Conservation (phyloP, 2,888 invertebrate species). For the Nomada fabriciana region DNA sequence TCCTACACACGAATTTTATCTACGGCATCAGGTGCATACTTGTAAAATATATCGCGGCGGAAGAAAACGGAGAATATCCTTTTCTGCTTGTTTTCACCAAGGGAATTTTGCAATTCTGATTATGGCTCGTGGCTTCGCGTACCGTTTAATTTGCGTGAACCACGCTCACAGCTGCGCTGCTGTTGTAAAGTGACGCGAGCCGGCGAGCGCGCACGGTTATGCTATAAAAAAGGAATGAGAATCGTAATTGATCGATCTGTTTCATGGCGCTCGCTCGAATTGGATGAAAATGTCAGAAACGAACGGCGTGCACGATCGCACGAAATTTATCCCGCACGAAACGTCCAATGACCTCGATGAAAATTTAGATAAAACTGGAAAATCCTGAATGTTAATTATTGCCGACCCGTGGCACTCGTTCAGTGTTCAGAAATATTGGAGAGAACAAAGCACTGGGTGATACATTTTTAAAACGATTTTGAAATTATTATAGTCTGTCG, state of each 20-base stretch:
- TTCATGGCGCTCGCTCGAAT: slow-evolving; percentile 8
- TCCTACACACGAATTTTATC: slow-evolving; percentile 28
- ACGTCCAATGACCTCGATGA: slow-evolving; percentile 5
- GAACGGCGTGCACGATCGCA: background rate
- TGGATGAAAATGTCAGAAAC: slow-evolving; percentile 31
- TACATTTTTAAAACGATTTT: too few species aligned
- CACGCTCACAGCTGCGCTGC: slow-evolving; percentile 29
- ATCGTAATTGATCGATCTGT: slow-evolving; percentile 43
- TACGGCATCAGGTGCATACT: slow-evolving; percentile 48
- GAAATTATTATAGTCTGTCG: too few species aligned
- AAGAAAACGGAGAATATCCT: slow-evolving; percentile 43
- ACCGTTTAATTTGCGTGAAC: slow-evolving; percentile 51
- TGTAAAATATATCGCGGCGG: slow-evolving; percentile 37
- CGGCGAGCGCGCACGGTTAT: background rate
- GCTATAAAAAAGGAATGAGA: slow-evolving; percentile 24
- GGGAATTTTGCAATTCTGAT: slow-evolving; percentile 61
- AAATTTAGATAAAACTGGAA: slow-evolving; percentile 28
- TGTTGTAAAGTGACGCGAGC: slow-evolving; percentile 2
- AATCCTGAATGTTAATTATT: slow-evolving; percentile 30
- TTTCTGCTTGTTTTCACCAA: slow-evolving; percentile 38
- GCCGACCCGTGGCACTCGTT: background rate
- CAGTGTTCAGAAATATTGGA: background rate
- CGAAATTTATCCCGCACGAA: slow-evolving; percentile 26
- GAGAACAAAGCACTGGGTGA: too few species aligned
- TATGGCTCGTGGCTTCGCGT: slow-evolving; percentile 28